Evolutionary conservation across 1,140 invertebrate species (phyloP), one percentile per base, ranked within the genome.

Genomic region (Macrostomum lignano): DNA sequence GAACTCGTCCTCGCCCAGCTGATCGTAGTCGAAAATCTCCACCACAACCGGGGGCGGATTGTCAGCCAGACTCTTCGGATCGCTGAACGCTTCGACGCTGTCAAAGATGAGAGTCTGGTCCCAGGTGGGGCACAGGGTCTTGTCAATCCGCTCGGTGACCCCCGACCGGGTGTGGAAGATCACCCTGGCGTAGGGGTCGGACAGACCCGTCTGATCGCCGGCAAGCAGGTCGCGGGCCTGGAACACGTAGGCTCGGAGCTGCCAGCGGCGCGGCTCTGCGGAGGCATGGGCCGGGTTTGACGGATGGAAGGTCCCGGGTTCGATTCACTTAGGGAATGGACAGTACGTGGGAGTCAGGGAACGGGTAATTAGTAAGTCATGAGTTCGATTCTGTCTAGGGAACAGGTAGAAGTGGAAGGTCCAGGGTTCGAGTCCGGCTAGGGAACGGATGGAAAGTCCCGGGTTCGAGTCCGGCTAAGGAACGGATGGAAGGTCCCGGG

Each of bases 91-190:
- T 1, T 72, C 41, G 23, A 77, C 65, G 30, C 74, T 68, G 21
- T 73, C 65, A 40, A 74, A 69, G 0, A 76, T 55, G 1, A 78
- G 49, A 7, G 73, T 49, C 51, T 78, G 72, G 47, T 78, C 73
- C 74, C 74, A 78, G 1, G 72, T 76, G 0, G 74, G 74, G 42
- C 71, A 75, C 13, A 78, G 50, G 0, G 74, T 78, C 57, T 76
- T 71, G 40, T 76, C 73, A 20, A 76, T 74, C 1, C 75, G 61
- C 60, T 74, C 70, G 0, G 73, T 76, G 1, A 65, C 67, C 47
- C 65, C 66, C 33, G 68, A 69, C 45, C 66, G 68, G 51, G 75
- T 72, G 5, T 67, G 67, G 21, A 21, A 66, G 11, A 73, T 64
- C 1, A 78, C 67, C 40, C 69, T 52, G 0, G 72, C 73, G 49